These are phyloP conservation scores for Pinctada fucata DNA, from an alignment of 2,888 invertebrate species.

Conservation along the genomic window DNA sequence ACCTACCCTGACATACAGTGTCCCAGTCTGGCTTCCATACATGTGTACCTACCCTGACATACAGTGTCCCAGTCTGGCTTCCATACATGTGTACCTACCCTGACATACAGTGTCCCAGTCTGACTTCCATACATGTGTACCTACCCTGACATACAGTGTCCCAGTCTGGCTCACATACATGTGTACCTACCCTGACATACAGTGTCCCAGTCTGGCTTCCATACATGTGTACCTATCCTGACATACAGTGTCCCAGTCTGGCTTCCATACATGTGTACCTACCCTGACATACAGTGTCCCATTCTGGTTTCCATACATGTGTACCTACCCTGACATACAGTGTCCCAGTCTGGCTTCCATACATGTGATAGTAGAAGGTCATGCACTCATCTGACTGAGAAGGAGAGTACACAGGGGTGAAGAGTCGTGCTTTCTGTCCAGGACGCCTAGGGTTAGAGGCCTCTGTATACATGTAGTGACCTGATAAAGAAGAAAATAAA, in stretches of 20 bases:
- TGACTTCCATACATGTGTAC: neutral
- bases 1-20: constrained; percentile 59
- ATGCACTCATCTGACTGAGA: constrained; percentile 55
- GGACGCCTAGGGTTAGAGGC: constrained; percentile 52
- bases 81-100: constrained; percentile 39
- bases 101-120: constrained; percentile 51
- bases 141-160: constrained; percentile 59
- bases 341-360: constrained; percentile 63
- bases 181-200: constrained; percentile 53
- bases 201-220: constrained; percentile 35
- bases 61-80: constrained; percentile 39
- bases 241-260: constrained; percentile 48
- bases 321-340: constrained; percentile 60
- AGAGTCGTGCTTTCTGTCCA: constrained; percentile 59
- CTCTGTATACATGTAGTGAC: constrained; percentile 69
- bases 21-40: neutral
- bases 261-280: neutral
- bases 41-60: constrained; percentile 51
- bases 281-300: constrained; percentile 64
- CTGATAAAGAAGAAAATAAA: constrained; percentile 37
- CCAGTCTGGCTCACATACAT: too few relatives aligned
- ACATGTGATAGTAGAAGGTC: constrained; percentile 71
- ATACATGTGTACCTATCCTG: constrained; percentile 44
- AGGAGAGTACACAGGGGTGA: constrained; percentile 49
- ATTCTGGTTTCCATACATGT: neutral